These are phyloP conservation scores for Zoanthus gigantus DNA, from an alignment of 92 coral and sea anemone genomes.

Conservation along the genomic window DNA sequence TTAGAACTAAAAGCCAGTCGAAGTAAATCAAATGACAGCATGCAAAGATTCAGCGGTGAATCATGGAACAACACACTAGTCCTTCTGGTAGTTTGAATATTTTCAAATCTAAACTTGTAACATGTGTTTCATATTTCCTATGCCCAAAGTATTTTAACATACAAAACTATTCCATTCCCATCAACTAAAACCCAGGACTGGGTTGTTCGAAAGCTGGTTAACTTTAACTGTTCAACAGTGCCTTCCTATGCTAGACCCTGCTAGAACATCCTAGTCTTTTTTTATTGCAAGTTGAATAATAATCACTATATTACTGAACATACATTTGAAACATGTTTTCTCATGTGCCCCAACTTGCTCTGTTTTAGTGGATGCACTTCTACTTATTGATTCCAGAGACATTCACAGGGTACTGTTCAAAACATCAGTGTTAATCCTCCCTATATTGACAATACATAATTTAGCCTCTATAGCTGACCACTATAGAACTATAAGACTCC, in stretches of 20 bases:
- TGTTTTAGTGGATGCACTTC: slow-evolving; percentile 6
- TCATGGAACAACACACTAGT: too few species aligned
- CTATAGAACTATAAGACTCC: not conserved
- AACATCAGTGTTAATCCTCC: slow-evolving; percentile 2
- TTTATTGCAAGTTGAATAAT: not conserved
- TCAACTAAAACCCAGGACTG: too few species aligned
- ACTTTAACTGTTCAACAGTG: not conserved
- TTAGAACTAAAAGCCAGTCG: too few species aligned
- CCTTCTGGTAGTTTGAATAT: too few species aligned
- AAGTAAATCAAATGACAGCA: too few species aligned
- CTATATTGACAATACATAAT: slow-evolving; percentile 5
- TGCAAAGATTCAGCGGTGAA: too few species aligned
- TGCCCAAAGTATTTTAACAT: too few species aligned
- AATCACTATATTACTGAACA: slow-evolving; percentile 2
- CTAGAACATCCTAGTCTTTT: slow-evolving; percentile 4
- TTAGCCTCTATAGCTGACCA: slow-evolving; percentile 6
- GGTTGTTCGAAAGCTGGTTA: too few species aligned
- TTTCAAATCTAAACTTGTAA: too few species aligned
- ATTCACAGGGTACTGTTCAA: slow-evolving; percentile 7
- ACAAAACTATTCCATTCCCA: too few species aligned
- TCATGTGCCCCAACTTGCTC: slow-evolving; percentile 1
- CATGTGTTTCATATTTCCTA: too few species aligned
- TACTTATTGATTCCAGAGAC: slow-evolving; percentile 4
- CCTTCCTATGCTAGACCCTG: slow-evolving; percentile 7
- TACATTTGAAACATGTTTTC: slow-evolving; percentile 5